Percentiles rank a stretch among this genome's conserved stretches.
Conservation (phyloP, 2,797 vertebrate genomes). For the Austrolebias charrua region DNA sequence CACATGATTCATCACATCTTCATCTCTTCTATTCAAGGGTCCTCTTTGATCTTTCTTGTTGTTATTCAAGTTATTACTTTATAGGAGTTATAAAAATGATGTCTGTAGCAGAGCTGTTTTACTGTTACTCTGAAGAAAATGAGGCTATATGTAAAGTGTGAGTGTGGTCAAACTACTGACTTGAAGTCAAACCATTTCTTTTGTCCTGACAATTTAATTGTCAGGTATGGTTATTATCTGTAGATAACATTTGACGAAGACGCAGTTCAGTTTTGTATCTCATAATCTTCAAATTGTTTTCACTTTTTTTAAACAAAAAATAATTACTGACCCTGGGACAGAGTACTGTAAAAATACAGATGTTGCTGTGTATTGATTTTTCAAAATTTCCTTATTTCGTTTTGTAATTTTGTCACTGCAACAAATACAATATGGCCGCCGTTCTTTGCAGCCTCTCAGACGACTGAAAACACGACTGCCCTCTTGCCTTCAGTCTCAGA, state of each 20-base stretch:
- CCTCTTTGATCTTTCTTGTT: neutral
- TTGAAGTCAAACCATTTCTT: neutral
- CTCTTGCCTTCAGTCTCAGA: constrained; percentile 70
- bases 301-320: no score
- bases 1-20: constrained; percentile 34
- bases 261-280: no score
- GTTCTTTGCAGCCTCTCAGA: constrained; percentile 50
- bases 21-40: constrained; percentile 3
- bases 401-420: constrained; percentile 30
- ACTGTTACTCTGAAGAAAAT: neutral
- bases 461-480: constrained; percentile 67
- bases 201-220: constrained; percentile 8
- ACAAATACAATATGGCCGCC: constrained; percentile 69
- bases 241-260: neutral
- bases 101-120: neutral
- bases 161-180: neutral
- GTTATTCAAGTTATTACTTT: neutral
- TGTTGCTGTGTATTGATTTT: neutral
- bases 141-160: neutral
- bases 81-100: neutral
- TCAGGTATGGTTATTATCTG: neutral
- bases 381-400: constrained; percentile 1
- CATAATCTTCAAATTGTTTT: no score
- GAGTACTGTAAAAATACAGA: neutral
- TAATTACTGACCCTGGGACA: no score